These are phyloP conservation scores for Trematocara nigrifrons DNA, from an alignment of 2,113 vertebrate genomes.

Conservation along the genomic window DNA sequence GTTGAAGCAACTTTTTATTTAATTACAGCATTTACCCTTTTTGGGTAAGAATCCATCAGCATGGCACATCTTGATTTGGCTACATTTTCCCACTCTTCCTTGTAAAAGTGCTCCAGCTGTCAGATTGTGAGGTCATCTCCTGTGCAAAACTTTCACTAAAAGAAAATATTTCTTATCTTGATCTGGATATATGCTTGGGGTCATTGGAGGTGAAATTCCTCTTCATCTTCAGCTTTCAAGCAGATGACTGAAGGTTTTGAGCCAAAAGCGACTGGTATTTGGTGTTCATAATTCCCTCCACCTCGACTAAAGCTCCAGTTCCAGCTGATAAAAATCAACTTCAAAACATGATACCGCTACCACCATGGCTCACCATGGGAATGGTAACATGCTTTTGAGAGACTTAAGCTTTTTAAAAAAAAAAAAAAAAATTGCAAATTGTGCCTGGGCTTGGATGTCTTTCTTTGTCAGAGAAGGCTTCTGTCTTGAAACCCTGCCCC, in stretches of 20 bases:
- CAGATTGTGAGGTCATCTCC: not conserved
- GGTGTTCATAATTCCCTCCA: not conserved
- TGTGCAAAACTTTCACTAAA: not conserved
- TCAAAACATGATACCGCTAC: fast-evolving
- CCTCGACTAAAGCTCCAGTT: not conserved
- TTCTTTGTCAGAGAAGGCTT: fast-evolving
- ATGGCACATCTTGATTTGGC: not conserved
- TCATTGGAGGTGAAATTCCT: not conserved
- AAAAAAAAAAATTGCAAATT: fast-evolving
- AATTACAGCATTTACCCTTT: not conserved
- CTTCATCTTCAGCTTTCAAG: not conserved
- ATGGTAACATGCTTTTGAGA: not conserved
- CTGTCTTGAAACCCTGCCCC: not conserved
- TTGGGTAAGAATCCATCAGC: not conserved
- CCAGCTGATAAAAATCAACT: not conserved
- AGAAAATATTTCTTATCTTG: not conserved
- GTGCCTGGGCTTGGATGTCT: not conserved
- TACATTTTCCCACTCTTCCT: not conserved
- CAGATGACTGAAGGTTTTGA: not conserved
- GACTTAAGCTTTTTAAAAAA: not conserved
- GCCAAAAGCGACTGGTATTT: not conserved
- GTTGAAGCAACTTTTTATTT: not conserved
- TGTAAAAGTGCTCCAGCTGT: not conserved
- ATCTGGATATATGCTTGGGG: not conserved
- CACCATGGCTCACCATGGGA: not conserved